Base-by-base conservation (phyloP, 2,113 vertebrate species). In the Hemichromis elongatus region DNA sequence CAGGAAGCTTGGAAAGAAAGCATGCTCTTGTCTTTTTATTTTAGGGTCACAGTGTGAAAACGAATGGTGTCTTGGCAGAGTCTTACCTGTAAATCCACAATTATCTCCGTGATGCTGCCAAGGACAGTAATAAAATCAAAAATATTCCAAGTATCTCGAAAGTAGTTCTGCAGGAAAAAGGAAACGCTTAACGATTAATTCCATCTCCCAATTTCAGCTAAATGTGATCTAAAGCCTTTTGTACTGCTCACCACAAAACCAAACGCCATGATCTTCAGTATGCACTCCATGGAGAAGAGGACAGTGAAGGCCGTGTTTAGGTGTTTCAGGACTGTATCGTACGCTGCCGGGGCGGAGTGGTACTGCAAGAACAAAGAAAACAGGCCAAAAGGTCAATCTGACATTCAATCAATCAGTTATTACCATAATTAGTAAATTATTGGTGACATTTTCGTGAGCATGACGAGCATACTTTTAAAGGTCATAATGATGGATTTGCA, bases 81-180 rank as follows among this genome's bases (percentile, higher is more conserved):
- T 19, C 81, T 91, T 84, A 96, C 96, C 96, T 96, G 96, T 83
- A 96, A 92, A 91, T 96, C 96, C 89, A 99, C 96, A 84, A 99
- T 96, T 87, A 99, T 99, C 94, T 99, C 99, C 0, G 97, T 97
- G 87, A 99, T 99, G 93, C 99, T 99, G 89, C 99, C 99, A 2
- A 99, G 97, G 63, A 99, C 98, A 0, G 99, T 99, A 94, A 99
- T 99, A 92, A 99, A 99, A 93, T 99, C 99, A 94, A 99, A 99
- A 90, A 99, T 99, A 92, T 99, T 99, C 98, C 99, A 99, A 37
- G 98, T 99, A 73, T 99, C 99, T 91, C 98, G 96, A 91, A 99
- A 99, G 95, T 99, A 99, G 93, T 99, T 99, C 99, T 99, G 96
- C 30, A 30, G 53, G 30, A 66, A 77, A 80, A 85, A 61, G n/a